A percentile compares a stretch with the other conserved stretches of the same genome.
Conservation (phyloP, 2,888 invertebrate genomes). For the Ramazzottius varieornatus region DNA sequence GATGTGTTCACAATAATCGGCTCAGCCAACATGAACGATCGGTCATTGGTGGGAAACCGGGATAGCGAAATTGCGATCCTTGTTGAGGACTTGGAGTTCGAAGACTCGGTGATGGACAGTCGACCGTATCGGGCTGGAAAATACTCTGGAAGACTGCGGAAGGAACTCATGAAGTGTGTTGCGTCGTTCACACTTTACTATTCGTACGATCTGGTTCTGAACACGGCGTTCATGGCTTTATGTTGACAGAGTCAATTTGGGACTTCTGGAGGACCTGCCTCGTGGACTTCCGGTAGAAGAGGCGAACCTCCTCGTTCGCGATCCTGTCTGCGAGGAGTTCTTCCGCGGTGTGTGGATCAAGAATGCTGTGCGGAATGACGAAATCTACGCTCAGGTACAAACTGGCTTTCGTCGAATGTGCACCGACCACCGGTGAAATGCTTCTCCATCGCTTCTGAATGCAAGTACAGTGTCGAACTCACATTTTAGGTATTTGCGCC, state of each 20-base stretch:
- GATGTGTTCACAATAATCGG: constrained; percentile 23
- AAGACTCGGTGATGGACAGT: constrained; percentile 15
- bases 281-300: not conserved
- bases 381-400: constrained; percentile 60
- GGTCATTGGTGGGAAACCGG: constrained; percentile 22
- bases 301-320: constrained; percentile 29
- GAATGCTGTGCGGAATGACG: constrained; percentile 53
- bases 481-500: constrained; percentile 20
- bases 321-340: constrained; percentile 53
- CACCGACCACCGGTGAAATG: too few relatives aligned
- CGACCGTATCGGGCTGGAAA: constrained; percentile 17
- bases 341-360: constrained; percentile 57
- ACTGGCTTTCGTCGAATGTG: too few relatives aligned
- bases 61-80: constrained; percentile 22
- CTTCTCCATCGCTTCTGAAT: too few relatives aligned
- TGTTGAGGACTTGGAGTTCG: constrained; percentile 17
- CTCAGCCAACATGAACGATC: constrained; percentile 25
- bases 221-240: not conserved
- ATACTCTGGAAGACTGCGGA: constrained; percentile 19
- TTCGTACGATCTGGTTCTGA: not conserved
- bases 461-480: not conserved
- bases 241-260: not conserved
- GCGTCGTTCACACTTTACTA: not conserved
- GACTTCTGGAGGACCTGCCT: not conserved
- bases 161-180: constrained; percentile 18